Evolutionary conservation across 1,140 invertebrate genomes (phyloP).

Genomic region (Nasonia vitripennis): DNA sequence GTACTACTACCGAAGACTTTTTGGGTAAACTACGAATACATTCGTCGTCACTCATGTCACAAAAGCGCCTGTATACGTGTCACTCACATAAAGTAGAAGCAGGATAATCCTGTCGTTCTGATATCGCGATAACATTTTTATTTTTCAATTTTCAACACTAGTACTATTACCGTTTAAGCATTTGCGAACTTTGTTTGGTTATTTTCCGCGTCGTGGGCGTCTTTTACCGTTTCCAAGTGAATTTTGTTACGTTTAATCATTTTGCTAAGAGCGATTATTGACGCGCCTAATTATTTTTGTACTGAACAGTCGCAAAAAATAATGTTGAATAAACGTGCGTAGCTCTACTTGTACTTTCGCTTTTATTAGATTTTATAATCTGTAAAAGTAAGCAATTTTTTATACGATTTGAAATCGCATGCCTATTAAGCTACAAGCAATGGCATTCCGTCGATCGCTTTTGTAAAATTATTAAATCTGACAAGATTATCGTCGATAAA

Average conservation of each 20-base stretch:
- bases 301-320: background rate
- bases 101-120: background rate
- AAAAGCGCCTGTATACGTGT: constrained; percentile 54
- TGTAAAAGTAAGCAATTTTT: background rate
- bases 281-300: constrained; percentile 27
- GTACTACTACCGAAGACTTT: constrained; percentile 42
- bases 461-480: constrained; percentile 43
- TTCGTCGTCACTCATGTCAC: constrained; percentile 53
- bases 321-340: background rate
- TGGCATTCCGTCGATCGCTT: background rate
- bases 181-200: constrained; percentile 13
- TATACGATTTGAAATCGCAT: constrained; percentile 19
- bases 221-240: background rate
- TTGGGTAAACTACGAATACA: constrained; percentile 16
- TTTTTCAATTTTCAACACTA: background rate
- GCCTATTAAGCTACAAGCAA: background rate
- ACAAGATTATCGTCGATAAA: constrained; percentile 3
- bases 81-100: background rate
- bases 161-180: background rate
- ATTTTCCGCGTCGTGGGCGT: background rate
- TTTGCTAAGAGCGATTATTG: constrained; percentile 27
- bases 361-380: constrained; percentile 28
- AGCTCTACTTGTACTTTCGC: constrained; percentile 11
- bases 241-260: constrained; percentile 32
- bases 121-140: constrained; percentile 2